Conservation (phyloP, 2,888 invertebrate genomes). For the Leptura quadrifasciata region DNA sequence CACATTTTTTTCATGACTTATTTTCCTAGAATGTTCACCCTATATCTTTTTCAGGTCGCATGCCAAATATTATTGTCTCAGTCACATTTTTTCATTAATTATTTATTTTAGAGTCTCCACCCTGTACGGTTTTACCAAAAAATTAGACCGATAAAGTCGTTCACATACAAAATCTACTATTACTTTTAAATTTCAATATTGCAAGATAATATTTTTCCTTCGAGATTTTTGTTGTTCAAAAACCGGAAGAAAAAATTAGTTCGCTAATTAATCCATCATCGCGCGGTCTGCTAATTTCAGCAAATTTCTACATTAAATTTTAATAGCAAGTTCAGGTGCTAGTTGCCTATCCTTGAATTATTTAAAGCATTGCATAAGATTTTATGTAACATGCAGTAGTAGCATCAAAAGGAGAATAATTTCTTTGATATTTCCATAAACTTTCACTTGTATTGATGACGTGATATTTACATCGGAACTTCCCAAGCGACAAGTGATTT, state of each 20-base stretch:
- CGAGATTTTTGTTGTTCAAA: neutral
- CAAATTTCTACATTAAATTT: slow-evolving; percentile 14
- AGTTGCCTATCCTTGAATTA: slow-evolving; percentile 17
- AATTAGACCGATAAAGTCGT: too few species aligned
- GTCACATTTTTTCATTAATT: too few species aligned
- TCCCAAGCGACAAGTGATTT: neutral
- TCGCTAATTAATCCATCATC: neutral
- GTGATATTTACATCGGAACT: neutral
- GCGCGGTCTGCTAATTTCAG: neutral
- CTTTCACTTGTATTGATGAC: slow-evolving; percentile 29
- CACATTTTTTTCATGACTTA: too few species aligned
- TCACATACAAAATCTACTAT: too few species aligned
- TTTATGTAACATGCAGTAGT: slow-evolving; percentile 8
- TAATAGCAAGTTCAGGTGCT: slow-evolving; percentile 20
- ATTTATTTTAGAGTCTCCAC: too few species aligned
- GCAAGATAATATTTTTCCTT: neutral
- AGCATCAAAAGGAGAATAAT: slow-evolving; percentile 12
- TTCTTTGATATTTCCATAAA: slow-evolving; percentile 26
- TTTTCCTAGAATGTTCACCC: too few species aligned
- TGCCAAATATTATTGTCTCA: too few species aligned
- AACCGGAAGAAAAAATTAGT: neutral
- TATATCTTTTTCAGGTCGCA: too few species aligned
- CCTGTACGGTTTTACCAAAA: too few species aligned
- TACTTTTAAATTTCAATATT: too few species aligned
- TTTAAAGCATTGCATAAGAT: neutral